Evolutionary conservation across 2,888 invertebrate species (phyloP), one percentile per base, ranked within the genome.

Genomic region (Rapana venosa): DNA sequence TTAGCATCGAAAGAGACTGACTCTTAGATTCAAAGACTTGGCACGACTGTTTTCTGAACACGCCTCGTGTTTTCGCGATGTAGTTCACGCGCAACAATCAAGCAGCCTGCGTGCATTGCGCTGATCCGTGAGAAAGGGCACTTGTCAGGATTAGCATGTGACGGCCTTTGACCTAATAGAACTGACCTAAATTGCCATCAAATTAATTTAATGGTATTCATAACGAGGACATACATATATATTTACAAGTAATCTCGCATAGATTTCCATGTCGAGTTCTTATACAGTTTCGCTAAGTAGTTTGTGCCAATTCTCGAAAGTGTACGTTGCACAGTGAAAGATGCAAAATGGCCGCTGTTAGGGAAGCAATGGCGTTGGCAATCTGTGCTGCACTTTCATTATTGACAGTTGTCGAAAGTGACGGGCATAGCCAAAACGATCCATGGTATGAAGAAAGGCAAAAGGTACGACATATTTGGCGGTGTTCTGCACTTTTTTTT

Each of bases 331-430:
- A 30, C 32, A 13, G 56, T 15, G 66, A 32, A 36, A 47, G 36
- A 83, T 11, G 87, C 92, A 94, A 94, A 88, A 95, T 94, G 95
- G 94, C 94, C 93, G 91, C 92, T 89, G 88, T 92, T 87, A 87
- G 87, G 77, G 85, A 93, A 90, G 88, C 94, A 93, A 94, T 95
- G 93, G 94, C 93, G 94, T 94, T 94, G 94, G 94, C 94, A 47
- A 2, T 47, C 8, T 47, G 47, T 8, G 47, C 47, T 47, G 47
- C 47, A 94, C 90, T 95, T 85, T 90, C 89, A 32, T 93, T 56
- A 32, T 86, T 47, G 81, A 47, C 92, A 81, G 88, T 87, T 88
- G 92, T 89, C 56, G 90, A 83, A 85, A 92, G 93, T 66, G 90
- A 91, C 32, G 47, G 47, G 47, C 47, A 47, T 8, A 47, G 47